Conservation (phyloP, 2,888 invertebrate species). For the Leucoma salicis region DNA sequence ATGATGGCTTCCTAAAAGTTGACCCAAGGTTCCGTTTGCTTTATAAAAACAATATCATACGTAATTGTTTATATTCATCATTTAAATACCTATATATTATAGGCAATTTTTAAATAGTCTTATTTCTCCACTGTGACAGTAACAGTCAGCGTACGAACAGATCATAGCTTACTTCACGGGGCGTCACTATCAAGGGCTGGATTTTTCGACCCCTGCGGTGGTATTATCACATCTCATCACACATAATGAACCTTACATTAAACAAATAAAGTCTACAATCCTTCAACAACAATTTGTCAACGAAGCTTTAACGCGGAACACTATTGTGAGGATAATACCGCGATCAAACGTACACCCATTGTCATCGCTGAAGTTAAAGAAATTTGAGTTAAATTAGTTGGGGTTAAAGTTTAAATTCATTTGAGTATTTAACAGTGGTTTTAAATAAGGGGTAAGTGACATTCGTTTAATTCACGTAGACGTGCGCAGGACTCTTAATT, state of each 20-base stretch:
- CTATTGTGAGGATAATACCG: slow-evolving; percentile 78
- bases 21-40: too few relatives aligned
- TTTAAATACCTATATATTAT: too few relatives aligned
- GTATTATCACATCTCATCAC: slow-evolving; percentile 49
- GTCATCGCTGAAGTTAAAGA: slow-evolving; percentile 34
- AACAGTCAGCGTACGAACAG: slow-evolving; percentile 70
- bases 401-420: slow-evolving; percentile 33
- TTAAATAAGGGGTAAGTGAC: slow-evolving; percentile 70
- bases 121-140: slow-evolving; percentile 24
- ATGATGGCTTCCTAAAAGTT: too few relatives aligned
- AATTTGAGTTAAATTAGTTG: slow-evolving; percentile 29
- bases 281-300: slow-evolving; percentile 53
- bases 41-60: too few relatives aligned
- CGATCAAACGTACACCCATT: slow-evolving; percentile 76
- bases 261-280: slow-evolving; percentile 42
- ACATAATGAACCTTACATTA: slow-evolving; percentile 50
- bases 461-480: slow-evolving; percentile 77
- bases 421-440: slow-evolving; percentile 16
- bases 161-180: slow-evolving; percentile 80
- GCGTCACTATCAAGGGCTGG: slow-evolving; percentile 75
- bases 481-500: slow-evolving; percentile 76
- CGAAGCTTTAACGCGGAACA: slow-evolving; percentile 73
- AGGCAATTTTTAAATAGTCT: not conserved
- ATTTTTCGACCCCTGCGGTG: slow-evolving; percentile 75
- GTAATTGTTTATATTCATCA: too few relatives aligned